phyloP scores from a whole-genome alignment of 2,888 invertebrate species.

The Callimorpha dominula region DNA sequence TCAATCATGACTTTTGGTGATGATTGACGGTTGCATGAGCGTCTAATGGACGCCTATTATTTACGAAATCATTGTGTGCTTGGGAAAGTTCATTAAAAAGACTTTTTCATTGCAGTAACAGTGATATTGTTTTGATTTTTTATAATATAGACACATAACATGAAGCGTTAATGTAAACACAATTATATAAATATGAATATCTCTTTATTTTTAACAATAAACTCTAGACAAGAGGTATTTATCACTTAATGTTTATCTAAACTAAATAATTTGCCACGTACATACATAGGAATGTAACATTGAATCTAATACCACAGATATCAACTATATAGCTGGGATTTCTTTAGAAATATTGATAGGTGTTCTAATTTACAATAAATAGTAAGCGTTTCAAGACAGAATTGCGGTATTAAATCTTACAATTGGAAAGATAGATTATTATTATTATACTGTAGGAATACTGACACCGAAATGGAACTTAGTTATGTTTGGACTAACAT shows the following conservation, averaged over 20 bases:
- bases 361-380: constrained; percentile 55
- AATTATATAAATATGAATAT: constrained; percentile 78
- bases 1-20: too few relatives aligned
- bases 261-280: constrained; percentile 65
- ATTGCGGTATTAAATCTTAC: constrained; percentile 43
- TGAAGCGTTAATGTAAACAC: constrained; percentile 53
- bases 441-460: constrained; percentile 45
- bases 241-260: constrained; percentile 69
- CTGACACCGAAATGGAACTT: constrained; percentile 44
- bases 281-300: constrained; percentile 61
- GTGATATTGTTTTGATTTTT: constrained; percentile 39
- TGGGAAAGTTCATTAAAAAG: constrained; percentile 37
- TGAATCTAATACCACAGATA: constrained; percentile 49
- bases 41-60: too few relatives aligned
- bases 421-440: constrained; percentile 34
- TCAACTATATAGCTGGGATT: constrained; percentile 44
- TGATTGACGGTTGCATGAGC: too few relatives aligned
- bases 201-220: constrained; percentile 84
- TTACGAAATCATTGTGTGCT: neutral
- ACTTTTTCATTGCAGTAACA: constrained; percentile 35
- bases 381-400: constrained; percentile 53
- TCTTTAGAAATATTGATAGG: constrained; percentile 39
- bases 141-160: constrained; percentile 36
- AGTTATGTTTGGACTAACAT: constrained; percentile 10
- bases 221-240: constrained; percentile 84